Evolutionary conservation across 2,797 vertebrate species (phyloP).

Genomic region (Phataginus tetradactyla): DNA sequence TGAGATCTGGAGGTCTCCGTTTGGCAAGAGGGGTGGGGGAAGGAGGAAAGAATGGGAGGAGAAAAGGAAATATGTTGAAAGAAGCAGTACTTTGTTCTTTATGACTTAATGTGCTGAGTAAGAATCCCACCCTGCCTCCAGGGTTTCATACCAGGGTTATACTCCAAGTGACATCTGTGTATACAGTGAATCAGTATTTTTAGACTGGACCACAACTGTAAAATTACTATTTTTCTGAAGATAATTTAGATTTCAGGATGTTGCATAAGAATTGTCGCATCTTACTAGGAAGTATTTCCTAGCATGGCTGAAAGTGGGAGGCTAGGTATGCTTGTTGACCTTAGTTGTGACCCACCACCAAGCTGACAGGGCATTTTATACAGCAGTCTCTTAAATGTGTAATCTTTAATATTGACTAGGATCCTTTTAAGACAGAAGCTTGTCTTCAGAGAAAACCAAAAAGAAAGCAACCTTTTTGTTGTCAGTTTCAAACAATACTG

Average conservation of each 20-base stretch:
- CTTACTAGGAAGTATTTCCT: slow-evolving; percentile 50
- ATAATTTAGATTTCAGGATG: slow-evolving; percentile 12
- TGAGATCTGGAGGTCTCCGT: slow-evolving; percentile 8
- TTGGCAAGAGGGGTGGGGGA: background rate
- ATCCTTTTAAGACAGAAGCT: background rate
- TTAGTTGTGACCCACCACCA: background rate
- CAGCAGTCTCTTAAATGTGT: background rate
- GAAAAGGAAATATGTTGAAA: slow-evolving; percentile 39
- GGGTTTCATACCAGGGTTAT: background rate
- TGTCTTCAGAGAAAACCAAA: background rate
- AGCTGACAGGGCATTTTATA: background rate
- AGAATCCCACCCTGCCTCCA: background rate
- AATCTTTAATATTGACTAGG: background rate
- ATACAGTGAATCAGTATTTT: background rate
- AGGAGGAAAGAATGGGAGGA: background rate
- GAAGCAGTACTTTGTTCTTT: background rate
- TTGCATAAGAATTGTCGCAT: slow-evolving; percentile 18
- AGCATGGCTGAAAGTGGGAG: background rate
- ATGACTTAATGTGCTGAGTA: background rate
- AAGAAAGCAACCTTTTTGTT: slow-evolving; percentile 46
- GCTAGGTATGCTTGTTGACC: background rate
- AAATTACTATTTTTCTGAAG: slow-evolving; percentile 29
- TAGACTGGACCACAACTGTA: background rate
- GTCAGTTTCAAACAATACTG: slow-evolving; percentile 35
- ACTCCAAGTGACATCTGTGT: background rate